phyloP scores from a whole-genome alignment of 2,113 vertebrate genomes.

The Propithecus coquereli region DNA sequence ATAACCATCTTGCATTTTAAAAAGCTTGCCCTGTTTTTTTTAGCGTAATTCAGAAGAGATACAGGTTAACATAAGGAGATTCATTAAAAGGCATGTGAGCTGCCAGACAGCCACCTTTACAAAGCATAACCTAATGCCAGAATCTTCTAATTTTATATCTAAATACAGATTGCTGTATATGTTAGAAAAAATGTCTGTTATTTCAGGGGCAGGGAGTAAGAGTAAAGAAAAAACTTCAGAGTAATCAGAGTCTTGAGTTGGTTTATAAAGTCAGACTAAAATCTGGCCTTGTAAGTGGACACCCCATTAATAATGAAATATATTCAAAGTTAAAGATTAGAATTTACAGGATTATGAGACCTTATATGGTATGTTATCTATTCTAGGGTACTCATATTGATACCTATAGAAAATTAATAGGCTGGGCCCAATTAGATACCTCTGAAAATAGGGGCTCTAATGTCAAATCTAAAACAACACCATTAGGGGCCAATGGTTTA shows the following conservation, averaged over 20 bases:
- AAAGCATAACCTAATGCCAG: background rate
- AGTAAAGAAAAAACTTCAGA: background rate
- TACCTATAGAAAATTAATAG: background rate
- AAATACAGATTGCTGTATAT: background rate
- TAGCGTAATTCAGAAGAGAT: background rate
- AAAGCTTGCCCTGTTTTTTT: background rate
- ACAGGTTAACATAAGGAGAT: background rate
- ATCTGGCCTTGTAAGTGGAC: background rate
- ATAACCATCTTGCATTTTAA: background rate
- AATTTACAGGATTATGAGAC: background rate
- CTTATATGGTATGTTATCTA: background rate
- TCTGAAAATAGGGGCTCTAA: background rate
- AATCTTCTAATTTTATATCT: background rate
- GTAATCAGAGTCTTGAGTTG: background rate
- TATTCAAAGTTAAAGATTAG: background rate
- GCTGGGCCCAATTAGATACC: background rate
- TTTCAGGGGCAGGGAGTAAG: background rate
- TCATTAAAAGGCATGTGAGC: background rate
- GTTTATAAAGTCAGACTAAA: background rate
- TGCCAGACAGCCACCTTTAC: background rate
- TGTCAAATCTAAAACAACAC: background rate
- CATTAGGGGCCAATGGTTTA: background rate
- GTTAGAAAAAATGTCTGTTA: background rate
- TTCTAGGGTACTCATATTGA: background rate
- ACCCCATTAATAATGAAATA: background rate